Evolutionary conservation across 2,113 vertebrate species (phyloP), one percentile per base, ranked within the genome.

Genomic region (Bagarius yarrelli): DNA sequence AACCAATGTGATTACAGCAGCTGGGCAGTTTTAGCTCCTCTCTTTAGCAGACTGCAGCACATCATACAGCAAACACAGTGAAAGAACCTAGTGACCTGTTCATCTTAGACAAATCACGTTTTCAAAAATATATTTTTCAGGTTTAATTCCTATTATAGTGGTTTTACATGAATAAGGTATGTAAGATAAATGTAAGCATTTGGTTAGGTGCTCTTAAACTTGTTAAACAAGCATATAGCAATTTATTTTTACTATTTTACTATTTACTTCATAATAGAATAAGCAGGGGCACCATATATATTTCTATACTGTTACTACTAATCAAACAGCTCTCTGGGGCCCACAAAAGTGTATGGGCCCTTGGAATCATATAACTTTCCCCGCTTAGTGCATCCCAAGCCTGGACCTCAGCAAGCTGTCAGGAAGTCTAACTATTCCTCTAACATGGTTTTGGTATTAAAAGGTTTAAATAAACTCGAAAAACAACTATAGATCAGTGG

Each of bases 1-100:
- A 94, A 93, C 94, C 94, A 95, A 95, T 95, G 91, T 92, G 88
- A 93, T 95, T 94, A 95, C 91, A 91, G 92, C 90, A 91, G 92
- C 93, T 90, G 90, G 91, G 90, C 93, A 92, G 93, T 93, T 94
- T 88, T 91, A 56, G 88, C 87, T 85, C 87, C 87, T 87, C 87
- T 87, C 78, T 88, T 90, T 85, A 81, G 83, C 78, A 87, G 85
- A 89, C 61, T 50, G 21, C 9, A 50, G 11, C 55, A 53, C 70
- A 32, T 53, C 8, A n/a, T 53, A 72, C 25, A 53, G 47, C 18
- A 55, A 44, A 36, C 47, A 27, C 18, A 55, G 47, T 53, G 5
- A 36, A 70, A 70, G 27, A 55, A 4, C 18, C 27, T 34, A 55
- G 23, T 71, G 66, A 30, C 19, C 66, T 50, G 18, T 23, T 52